Evolutionary conservation across 2,113 vertebrate species (phyloP).

Genomic region (Petroica traversi): DNA sequence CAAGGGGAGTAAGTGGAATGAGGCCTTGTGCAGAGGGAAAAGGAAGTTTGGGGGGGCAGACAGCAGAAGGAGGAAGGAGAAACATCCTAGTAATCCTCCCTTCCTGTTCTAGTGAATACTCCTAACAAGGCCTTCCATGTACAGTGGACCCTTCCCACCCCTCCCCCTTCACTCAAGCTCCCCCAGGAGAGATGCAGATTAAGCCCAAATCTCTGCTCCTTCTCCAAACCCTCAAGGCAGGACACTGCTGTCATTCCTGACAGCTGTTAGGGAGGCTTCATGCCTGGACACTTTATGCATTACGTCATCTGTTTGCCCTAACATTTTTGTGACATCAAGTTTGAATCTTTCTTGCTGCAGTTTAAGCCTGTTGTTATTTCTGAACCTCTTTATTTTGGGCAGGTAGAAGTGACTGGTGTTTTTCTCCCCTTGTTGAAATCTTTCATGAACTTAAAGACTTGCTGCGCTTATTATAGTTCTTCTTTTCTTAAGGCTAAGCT

Average conservation of each 20-base stretch:
- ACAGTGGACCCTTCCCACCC: background rate
- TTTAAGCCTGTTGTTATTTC: background rate
- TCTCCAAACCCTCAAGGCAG: background rate
- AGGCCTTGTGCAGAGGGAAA: background rate
- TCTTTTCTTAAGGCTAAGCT: background rate
- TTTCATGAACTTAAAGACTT: background rate
- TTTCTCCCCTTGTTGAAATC: background rate
- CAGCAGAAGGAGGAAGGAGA: background rate
- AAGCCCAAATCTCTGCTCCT: background rate
- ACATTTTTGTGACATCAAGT: background rate
- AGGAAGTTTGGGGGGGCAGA: background rate
- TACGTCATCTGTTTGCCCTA: background rate
- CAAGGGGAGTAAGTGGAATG: background rate
- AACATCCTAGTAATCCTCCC: background rate
- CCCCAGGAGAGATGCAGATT: background rate
- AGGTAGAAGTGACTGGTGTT: background rate
- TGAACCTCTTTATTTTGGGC: background rate
- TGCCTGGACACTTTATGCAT: background rate
- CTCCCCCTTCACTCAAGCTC: background rate
- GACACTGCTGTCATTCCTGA: background rate
- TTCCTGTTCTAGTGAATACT: background rate
- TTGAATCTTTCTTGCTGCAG: background rate
- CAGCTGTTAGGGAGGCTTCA: background rate
- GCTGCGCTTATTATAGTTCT: background rate
- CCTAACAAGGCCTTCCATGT: background rate